These are phyloP conservation scores for Ephydatia muelleri DNA, from an alignment of 37 sponge, comb jelly and placozoan genomes.

Conservation along the genomic window DNA sequence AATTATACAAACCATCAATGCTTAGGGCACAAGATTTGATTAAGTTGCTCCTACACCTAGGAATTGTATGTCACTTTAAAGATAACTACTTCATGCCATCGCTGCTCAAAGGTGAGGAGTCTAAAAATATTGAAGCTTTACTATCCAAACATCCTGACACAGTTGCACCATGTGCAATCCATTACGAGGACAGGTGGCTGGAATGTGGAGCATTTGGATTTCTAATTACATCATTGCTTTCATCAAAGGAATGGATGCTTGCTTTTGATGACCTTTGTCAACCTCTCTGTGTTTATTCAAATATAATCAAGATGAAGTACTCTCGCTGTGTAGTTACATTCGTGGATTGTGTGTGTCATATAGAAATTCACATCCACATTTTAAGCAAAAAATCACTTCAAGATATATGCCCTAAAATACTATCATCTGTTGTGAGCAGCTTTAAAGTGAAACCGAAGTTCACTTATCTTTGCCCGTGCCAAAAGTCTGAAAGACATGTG, in stretches of 20 bases:
- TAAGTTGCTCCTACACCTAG: neutral
- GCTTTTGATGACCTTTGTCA: neutral
- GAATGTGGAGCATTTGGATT: slow-evolving; percentile 2
- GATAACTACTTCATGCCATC: slow-evolving; percentile 19
- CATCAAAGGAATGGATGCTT: slow-evolving; percentile 25
- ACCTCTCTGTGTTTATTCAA: too few species aligned
- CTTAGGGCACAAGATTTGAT: slow-evolving; percentile 6
- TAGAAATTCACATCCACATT: slow-evolving; percentile 14
- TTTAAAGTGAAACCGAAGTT: too few species aligned
- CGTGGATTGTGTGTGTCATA: neutral
- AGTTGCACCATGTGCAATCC: neutral
- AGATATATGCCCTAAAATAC: neutral
- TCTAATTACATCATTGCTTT: too few species aligned
- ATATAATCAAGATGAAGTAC: too few species aligned
- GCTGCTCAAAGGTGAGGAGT: neutral
- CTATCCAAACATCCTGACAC: neutral
- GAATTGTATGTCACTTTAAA: slow-evolving; percentile 19
- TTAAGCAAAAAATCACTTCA: too few species aligned
- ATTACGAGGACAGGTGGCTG: neutral
- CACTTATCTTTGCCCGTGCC: too few species aligned
- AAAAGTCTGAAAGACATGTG: too few species aligned
- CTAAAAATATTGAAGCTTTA: neutral
- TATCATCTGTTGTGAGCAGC: too few species aligned
- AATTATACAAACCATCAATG: too few species aligned
- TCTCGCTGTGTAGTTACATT: neutral